phyloP scores from a whole-genome alignment of 2,113 vertebrate species.

The Philantomba maxwellii region DNA sequence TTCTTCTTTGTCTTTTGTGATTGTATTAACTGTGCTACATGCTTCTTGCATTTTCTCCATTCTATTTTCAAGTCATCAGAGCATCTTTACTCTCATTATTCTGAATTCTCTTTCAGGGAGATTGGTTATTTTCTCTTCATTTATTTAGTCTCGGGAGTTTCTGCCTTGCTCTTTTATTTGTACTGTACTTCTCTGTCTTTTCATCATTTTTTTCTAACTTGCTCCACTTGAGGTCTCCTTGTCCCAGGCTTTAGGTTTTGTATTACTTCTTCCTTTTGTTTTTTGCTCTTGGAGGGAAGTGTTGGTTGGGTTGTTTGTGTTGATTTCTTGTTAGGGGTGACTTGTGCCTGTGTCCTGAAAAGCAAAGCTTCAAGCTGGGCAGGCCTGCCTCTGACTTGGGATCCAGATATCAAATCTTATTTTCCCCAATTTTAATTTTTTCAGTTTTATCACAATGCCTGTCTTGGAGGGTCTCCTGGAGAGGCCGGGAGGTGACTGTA shows the following conservation, averaged over 20 bases:
- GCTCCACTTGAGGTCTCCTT: neutral
- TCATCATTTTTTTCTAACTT: neutral
- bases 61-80: neutral
- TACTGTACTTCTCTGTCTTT: neutral
- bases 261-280: neutral
- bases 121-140: neutral
- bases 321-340: neutral
- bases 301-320: neutral
- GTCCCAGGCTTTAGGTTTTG: neutral
- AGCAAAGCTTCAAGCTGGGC: neutral
- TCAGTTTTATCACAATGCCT: neutral
- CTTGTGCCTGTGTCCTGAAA: neutral
- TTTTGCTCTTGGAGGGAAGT: neutral
- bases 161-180: neutral
- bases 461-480: neutral
- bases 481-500: neutral
- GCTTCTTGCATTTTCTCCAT: neutral
- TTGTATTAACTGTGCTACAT: neutral
- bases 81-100: neutral
- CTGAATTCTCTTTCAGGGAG: neutral
- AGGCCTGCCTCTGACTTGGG: neutral
- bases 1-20: neutral
- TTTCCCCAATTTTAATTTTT: neutral
- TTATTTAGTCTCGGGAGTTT: neutral
- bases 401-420: neutral